Evolutionary conservation across 37 sponge, comb jelly and placozoan genomes (phyloP).

Genomic region (Cliona cf. orientalis): DNA sequence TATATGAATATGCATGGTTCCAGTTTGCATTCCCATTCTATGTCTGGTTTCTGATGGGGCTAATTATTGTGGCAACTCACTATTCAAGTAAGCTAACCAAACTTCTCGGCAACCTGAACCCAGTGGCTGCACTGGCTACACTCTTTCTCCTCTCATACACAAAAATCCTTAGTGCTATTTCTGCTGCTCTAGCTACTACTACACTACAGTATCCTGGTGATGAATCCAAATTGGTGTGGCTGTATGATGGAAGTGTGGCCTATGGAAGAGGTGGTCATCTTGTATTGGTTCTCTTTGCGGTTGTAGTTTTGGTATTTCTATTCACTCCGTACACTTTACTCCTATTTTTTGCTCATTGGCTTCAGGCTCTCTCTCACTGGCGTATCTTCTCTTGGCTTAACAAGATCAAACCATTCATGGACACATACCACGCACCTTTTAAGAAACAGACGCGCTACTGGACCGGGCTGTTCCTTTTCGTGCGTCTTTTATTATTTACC

Average conservation of each 20-base stretch:
- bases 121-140: slow-evolving; percentile 17
- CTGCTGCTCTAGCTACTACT: neutral
- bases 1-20: neutral
- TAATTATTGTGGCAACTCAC: neutral
- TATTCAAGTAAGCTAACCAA: neutral
- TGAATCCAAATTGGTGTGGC: neutral
- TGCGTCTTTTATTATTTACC: neutral
- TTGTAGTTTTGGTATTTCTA: neutral
- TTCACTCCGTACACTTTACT: slow-evolving; percentile 3
- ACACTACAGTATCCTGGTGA: neutral
- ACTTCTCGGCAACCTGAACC: neutral
- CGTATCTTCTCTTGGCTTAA: neutral
- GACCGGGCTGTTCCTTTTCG: neutral
- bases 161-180: neutral
- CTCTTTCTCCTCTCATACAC: slow-evolving; percentile 11
- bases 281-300: neutral
- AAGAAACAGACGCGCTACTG: neutral
- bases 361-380: no score
- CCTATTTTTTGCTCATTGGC: neutral
- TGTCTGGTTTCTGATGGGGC: neutral
- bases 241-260: slow-evolving; percentile 7
- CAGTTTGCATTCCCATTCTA: slow-evolving; percentile 34
- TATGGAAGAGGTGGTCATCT: neutral
- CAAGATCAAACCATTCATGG: neutral
- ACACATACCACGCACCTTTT: neutral